Base-by-base conservation (phyloP, 2,113 vertebrate species). In the Sciurus niger region DNA sequence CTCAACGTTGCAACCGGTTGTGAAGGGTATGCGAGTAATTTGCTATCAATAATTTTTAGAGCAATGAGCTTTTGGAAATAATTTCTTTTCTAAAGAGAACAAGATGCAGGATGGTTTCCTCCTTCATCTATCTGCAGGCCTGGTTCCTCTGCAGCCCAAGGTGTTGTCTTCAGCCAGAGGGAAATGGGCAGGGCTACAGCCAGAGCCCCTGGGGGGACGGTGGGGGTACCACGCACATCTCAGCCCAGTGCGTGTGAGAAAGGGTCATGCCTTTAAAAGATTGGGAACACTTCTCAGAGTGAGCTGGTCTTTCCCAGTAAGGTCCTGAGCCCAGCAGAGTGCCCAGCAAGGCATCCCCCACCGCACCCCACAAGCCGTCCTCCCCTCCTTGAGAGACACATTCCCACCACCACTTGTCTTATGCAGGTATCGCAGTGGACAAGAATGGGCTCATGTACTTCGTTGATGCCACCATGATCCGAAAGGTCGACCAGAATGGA, bases 401-500 rank as follows among this genome's bases (percentile, higher is more conserved):
- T 12, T 4, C 32, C 46, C 40, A 2, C 60, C 7, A 40, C 7
- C 1, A 20, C 83, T 91, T 97, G 48, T 43, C 65, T 93, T 95
- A 82, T 51, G 20, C 98, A 99, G 99, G 99, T 93, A 99, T 99
- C 60, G 99, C 99, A 13, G 99, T 99, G 91, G 99, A 99, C 99
- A 99, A 99, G 98, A 99, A 99, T 4, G 99, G 99, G 10, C 98
- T 99, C 93, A 99, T 99, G 99, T 99, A 99, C 98, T 99, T 99
- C 95, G 99, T 99, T 90, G 99, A 99, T 20, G 99, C 99, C 98
- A 99, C 99, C 96, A 99, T 99, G 99, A 99, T 99, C 97, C 99
- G 99, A 77, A 99, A 99, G 98, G 99, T 99, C 58, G 99, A 99
- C 99, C 99, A 99, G 98, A 99, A 99, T 0, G 99, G 99, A 97